A percentile compares a stretch with the other conserved stretches of the same genome.
These are phyloP conservation scores for Camponotus floridanus DNA, from an alignment of 1,140 invertebrate genomes.

Conservation along the genomic window DNA sequence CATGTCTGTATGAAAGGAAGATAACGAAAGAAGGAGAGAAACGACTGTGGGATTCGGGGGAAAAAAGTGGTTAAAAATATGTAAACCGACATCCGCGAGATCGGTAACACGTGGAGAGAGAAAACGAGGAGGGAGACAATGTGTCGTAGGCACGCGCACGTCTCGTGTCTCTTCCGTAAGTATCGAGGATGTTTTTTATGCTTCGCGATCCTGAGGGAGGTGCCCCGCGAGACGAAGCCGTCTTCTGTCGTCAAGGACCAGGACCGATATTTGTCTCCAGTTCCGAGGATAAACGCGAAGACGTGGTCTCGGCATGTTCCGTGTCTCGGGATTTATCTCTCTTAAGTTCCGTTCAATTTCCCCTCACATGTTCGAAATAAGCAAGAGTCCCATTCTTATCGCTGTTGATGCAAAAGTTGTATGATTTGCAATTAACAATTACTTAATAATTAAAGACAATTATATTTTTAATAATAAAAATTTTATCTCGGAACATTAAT, in stretches of 20 bases:
- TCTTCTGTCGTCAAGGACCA: slow-evolving; percentile 24
- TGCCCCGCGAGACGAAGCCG: slow-evolving; percentile 3
- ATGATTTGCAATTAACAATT: background rate
- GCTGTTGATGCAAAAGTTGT: background rate
- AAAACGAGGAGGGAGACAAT: slow-evolving; percentile 68
- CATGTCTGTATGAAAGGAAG: slow-evolving; percentile 13
- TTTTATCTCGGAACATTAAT: background rate
- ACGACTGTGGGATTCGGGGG: slow-evolving; percentile 51
- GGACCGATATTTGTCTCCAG: slow-evolving; percentile 49
- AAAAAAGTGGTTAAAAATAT: slow-evolving; percentile 78
- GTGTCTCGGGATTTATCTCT: slow-evolving; percentile 24
- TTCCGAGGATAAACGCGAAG: slow-evolving; percentile 39
- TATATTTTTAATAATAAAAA: background rate
- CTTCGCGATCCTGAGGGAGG: slow-evolving; percentile 27
- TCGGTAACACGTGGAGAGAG: slow-evolving; percentile 73
- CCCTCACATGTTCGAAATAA: background rate
- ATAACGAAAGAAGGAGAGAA: slow-evolving; percentile 11
- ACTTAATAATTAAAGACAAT: background rate
- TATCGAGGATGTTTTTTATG: slow-evolving; percentile 68
- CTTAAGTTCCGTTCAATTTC: slow-evolving; percentile 42
- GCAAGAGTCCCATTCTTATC: background rate
- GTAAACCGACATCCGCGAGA: slow-evolving; percentile 71
- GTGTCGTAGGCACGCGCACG: slow-evolving; percentile 69
- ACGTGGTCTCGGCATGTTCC: slow-evolving; percentile 10
- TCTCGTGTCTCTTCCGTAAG: slow-evolving; percentile 36